Evolutionary conservation across 2,113 vertebrate species (phyloP).

Genomic region (Anthoscopus minutus): DNA sequence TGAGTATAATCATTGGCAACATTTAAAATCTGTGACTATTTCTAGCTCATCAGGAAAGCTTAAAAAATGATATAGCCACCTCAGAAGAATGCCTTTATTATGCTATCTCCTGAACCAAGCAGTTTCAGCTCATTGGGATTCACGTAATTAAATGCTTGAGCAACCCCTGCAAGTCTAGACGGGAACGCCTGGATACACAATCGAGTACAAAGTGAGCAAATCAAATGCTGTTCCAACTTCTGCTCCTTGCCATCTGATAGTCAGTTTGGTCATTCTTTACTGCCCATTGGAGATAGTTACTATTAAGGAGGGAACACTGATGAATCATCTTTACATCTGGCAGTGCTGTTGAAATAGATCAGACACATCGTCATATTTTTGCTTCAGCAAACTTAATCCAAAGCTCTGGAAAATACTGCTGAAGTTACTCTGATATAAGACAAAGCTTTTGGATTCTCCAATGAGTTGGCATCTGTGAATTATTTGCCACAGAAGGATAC

Average conservation of each 20-base stretch:
- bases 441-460: neutral
- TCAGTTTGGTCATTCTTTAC: constrained; percentile 34
- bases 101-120: neutral
- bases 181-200: neutral
- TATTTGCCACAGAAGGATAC: neutral
- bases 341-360: neutral
- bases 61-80: neutral
- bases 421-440: neutral
- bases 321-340: neutral
- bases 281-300: constrained; percentile 1
- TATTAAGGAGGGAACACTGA: neutral
- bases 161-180: neutral
- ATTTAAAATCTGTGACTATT: constrained; percentile 21
- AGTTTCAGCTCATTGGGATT: constrained; percentile 40
- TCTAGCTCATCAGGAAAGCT: neutral
- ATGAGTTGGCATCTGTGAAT: neutral
- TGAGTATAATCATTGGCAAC: neutral
- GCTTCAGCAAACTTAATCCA: constrained; percentile 38
- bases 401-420: neutral
- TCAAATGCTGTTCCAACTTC: neutral
- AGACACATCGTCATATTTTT: neutral
- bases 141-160: constrained; percentile 52
- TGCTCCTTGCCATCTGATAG: constrained; percentile 25
- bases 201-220: neutral
- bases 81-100: constrained; percentile 33